Base-by-base conservation (phyloP, 2,113 vertebrate genomes). In the Actinemys pallida region DNA sequence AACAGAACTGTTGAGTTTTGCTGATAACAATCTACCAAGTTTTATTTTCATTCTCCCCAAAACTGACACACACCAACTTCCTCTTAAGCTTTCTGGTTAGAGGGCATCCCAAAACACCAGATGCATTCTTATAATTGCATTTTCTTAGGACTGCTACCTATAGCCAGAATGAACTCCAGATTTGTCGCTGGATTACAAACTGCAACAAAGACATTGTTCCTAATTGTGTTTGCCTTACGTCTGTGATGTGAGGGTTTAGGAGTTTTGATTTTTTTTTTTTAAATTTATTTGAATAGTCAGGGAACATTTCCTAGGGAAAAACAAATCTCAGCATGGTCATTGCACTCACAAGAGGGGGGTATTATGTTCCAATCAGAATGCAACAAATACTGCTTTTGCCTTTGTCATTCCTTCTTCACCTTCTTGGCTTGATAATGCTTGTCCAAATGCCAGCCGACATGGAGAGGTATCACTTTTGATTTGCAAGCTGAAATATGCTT, bases 401-500 rank as follows among this genome's bases (percentile, higher is more conserved):
- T 57, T 42, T 62, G 10, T 3, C 94, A 22, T 75, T 91, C 42
- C 80, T 87, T 57, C 81, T 57, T 90, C 42, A 78, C 59, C 54
- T 91, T 57, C 50, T 88, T 89, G 45, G 3, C 24, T 90, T 90
- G 39, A 16, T 84, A 45, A 81, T 87, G 8, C 5, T 87, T 87
- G 50, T 27, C 19, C 27, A 95, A 94, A 87, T 75, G 82, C 57
- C 82, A 93, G 53, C 12, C 88, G 84, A 94, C 86, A 90, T 56
- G 35, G 59, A 82, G 75, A 93, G 19, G 49, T 10, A 93, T 90
- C 5, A 12, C 7, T 92, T 93, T 45, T 92, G 50, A 92, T 90
- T 81, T 79, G 50, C 75, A 93, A 87, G 57, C 6, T 94, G 82
- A 94, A 96, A 94, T 81, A 83, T 52, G 29, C 31, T 96, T 94